Percentiles rank a stretch among this genome's conserved stretches.
Conservation (phyloP, 2,113 vertebrate genomes). For the Osmerus mordax region DNA sequence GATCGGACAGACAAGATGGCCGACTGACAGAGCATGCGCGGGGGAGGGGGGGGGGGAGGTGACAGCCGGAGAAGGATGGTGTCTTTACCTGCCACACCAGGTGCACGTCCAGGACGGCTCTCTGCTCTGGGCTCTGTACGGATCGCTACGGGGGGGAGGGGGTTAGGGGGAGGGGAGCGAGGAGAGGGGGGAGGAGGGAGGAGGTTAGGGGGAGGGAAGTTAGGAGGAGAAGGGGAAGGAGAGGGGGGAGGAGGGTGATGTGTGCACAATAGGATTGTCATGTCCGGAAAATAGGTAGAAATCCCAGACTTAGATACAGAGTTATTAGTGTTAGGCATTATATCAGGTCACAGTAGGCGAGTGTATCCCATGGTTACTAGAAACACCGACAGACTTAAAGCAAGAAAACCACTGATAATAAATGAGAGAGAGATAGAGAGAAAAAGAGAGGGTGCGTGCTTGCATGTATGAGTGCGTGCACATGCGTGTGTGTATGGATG, state of each 20-base stretch:
- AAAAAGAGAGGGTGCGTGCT: neutral
- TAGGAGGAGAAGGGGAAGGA: neutral
- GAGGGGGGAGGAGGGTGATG: neutral
- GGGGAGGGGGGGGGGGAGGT: too few relatives aligned
- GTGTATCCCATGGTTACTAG: too few relatives aligned
- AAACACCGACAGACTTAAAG: too few relatives aligned
- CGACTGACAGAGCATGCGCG: neutral
- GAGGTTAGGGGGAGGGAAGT: neutral
- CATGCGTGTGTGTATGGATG: neutral
- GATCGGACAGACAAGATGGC: too few relatives aligned
- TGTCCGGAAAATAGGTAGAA: too few relatives aligned
- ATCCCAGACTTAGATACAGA: too few relatives aligned
- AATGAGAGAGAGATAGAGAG: neutral
- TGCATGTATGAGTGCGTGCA: neutral
- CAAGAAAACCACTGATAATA: neutral
- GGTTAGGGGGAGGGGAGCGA: neutral
- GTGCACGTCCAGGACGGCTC: constrained; percentile 60
- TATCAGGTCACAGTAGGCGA: too few relatives aligned
- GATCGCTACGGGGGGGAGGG: constrained; percentile 54
- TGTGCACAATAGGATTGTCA: neutral
- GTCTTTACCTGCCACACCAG: constrained; percentile 65
- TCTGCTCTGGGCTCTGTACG: constrained; percentile 62
- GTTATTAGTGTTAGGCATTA: too few relatives aligned
- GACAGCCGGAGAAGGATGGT: neutral
- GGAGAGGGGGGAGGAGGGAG: constrained; percentile 1